A percentile compares a stretch with the other conserved stretches of the same genome.
These are phyloP conservation scores for Cosmia trapezina DNA, from an alignment of 2,888 invertebrate genomes.

Conservation along the genomic window DNA sequence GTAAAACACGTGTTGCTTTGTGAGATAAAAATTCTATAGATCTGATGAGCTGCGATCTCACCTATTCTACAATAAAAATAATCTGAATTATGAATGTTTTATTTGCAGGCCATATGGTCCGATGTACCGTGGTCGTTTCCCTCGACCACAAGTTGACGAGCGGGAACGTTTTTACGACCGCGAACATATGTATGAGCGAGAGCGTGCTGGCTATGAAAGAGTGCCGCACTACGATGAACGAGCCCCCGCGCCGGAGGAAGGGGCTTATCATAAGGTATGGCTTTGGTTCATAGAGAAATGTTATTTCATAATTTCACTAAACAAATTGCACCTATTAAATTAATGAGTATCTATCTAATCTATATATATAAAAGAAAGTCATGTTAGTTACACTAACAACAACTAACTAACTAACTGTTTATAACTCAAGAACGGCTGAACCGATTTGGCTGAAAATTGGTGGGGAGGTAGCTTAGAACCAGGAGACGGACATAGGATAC, in stretches of 20 bases:
- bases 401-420: too few species aligned
- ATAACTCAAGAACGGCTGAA: too few species aligned
- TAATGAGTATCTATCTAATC: too few species aligned
- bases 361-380: too few species aligned
- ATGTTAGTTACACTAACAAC: too few species aligned
- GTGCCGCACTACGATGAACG: constrained; percentile 84
- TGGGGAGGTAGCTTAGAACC: too few species aligned
- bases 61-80: too few species aligned
- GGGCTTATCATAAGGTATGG: constrained; percentile 82
- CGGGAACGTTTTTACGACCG: constrained; percentile 84
- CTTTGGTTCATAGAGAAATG: background rate
- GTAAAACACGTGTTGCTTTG: too few species aligned
- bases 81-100: background rate
- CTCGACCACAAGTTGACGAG: constrained; percentile 75
- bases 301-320: background rate
- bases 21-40: too few species aligned
- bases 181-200: constrained; percentile 81
- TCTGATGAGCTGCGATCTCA: background rate
- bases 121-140: constrained; percentile 81
- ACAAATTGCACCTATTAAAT: background rate
- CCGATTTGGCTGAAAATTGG: too few species aligned
- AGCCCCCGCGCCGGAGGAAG: constrained; percentile 77
- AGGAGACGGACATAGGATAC: too few species aligned
- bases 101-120: constrained; percentile 75
- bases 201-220: constrained; percentile 78